Evolutionary conservation across 2,797 vertebrate genomes (phyloP), one percentile per base, ranked within the genome.

Genomic region (Lepilemur septentrionalis): DNA sequence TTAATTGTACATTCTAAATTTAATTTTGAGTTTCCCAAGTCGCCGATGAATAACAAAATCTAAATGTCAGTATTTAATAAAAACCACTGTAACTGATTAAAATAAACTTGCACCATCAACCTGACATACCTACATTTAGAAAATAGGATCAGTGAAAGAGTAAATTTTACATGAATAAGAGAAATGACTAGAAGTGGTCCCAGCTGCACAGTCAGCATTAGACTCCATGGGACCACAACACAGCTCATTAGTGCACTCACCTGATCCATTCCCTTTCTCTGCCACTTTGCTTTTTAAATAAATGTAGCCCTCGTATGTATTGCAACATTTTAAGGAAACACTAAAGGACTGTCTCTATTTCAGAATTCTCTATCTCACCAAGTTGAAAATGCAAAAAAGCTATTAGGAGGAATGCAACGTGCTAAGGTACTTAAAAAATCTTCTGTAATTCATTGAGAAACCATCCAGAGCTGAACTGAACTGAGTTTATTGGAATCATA

Each of bases 401-500:
- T 99, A 90, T 98, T 99, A 18, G 99, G 99, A 82, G 99, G 99
- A 93, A 99, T 99, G 32, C 99, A 99, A n/a, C 99, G 99, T 23
- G 99, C 99, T 96, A 99, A 99, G 99, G 99, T 99, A 97, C 52
- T 35, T 67, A 2, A 61, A 61, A 61, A 4, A 1, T 7, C 46
- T 50, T 50, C 50, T 82, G 30, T 23, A 0, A 2, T 9, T 76
- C 4, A 0, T 1, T 70, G 11, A 46, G 32, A 17, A 41, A 25
- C 11, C 1, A 1, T 14, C 20, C 32, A 15, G 22, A 75, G 20
- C 7, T 30, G 46, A 59, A 2, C 0, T 4, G 65, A 61, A 23
- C 2, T 0, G 76, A 17, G 5, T 9, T 48, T 5, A 0, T 55
- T 55, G 9, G 9, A 55, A 55, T 1, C 35, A 30, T 7, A 18